Evolutionary conservation across 2,797 vertebrate species (phyloP), one percentile per base, ranked within the genome.

Genomic region (Gymnoscopelus braueri): DNA sequence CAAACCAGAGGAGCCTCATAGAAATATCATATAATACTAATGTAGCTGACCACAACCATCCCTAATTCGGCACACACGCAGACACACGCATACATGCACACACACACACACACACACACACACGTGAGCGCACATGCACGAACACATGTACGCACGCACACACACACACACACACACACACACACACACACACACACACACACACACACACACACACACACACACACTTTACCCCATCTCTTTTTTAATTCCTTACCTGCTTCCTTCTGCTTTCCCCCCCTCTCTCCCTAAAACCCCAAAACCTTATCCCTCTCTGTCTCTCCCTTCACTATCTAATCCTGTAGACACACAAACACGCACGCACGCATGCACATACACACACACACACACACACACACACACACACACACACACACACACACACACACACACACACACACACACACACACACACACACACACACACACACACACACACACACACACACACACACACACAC

Each of bases 1-100:
- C 71, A 90, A 83, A 90, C 91, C 91, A 84, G 88, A 88, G 89
- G 90, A 44, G 39, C 39, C 39, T 44, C 39, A 44, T 44, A 44
- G 39, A 91, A 92, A 91, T 88, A 91, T 92, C 87, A 89, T 88
- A 92, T 89, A 92, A 93, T 92, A 86, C 91, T 93, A 92, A 92
- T 92, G 90, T 86, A 90, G 91, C 87, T 90, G 81, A 89, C 88
- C 90, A 86, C 88, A 91, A 75, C 87, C 88, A 85, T 84, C 81
- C 85, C 81, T 82, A 86, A 87, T 82, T 84, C 69, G 78, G 74
- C 77, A 69, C 83, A 87, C 70, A 84, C 65, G 59, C 71, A 80
- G 51, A 85, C 78, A 79, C 8, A 76, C 61, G 74, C 3, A 71
- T 60, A 11, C 63, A 66, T 44, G 62, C 63, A 75, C 59, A 72